Evolutionary conservation across 2,888 invertebrate genomes (phyloP), one percentile per base, ranked within the genome.

Genomic region (Alloscopus bannaensis): DNA sequence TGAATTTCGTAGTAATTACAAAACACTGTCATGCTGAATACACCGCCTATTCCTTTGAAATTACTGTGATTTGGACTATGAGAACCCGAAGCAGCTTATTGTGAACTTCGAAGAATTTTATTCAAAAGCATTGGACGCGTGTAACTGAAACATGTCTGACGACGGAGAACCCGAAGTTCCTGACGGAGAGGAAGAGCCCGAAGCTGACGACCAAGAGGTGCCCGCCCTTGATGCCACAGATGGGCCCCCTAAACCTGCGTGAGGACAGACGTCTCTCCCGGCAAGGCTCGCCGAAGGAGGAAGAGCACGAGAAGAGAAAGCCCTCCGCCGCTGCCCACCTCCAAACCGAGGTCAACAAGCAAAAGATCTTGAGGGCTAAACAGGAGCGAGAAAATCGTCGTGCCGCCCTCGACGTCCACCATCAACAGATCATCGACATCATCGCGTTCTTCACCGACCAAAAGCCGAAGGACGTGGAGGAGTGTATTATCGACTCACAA

Each of bases 401-500:
- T 62, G 86, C 89, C 83, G 87, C 88, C 85, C 85, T 92, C 87
- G 88, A 89, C 87, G 86, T 91, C 87, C 87, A 89, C 66, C 93
- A 94, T 87, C 90, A 92, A 81, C 92, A 92, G 87, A 88, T 95
- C 0, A 88, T 94, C 80, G 93, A 93, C 85, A 91, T 92, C 87
- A 91, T 92, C 31, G 92, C 92, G 8, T 88, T 90, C 29, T 76
- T 79, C 50, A 64, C 82, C 13, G 80, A 84, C 85, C 88, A 90
- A 70, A 88, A 91, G n/a, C 83, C 89, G 13, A 90, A 90, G 28
- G 90, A 90, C 83, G 89, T 93, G 1, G 89, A 93, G 88, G 94
- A 94, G 75, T 94, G 93, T 64, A 90, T 94, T 3, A 90, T 91
- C 69, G 95, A 95, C 88, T 91, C 91, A 59, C 91, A 92, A 72